These are phyloP conservation scores for Rhodophaea formosa DNA, from an alignment of 2,888 invertebrate genomes.

Conservation along the genomic window DNA sequence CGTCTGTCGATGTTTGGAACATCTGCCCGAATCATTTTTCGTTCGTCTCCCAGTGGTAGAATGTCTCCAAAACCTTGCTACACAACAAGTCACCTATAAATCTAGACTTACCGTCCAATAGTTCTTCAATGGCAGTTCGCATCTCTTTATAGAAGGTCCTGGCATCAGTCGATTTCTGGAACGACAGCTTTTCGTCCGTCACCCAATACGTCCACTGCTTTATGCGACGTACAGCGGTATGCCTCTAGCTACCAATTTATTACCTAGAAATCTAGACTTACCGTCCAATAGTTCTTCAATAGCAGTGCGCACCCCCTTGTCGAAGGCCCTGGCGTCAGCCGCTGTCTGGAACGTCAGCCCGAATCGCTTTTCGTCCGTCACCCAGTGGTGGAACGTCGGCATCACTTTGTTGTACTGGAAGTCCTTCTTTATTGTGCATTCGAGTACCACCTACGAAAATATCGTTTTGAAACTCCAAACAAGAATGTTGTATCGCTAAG, in stretches of 20 bases:
- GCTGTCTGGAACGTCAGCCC: conserved; percentile 98
- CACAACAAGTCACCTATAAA: too few relatives aligned
- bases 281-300: conserved; percentile 95
- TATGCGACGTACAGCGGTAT: too few relatives aligned
- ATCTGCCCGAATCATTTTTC: background rate
- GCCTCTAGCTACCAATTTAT: too few relatives aligned
- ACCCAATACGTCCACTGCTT: too few relatives aligned
- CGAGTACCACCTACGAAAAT: conserved; percentile 91
- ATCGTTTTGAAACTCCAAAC: background rate
- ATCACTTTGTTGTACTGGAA: conserved; percentile 98
- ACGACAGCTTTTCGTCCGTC: conserved; percentile 82
- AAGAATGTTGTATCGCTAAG: too few relatives aligned
- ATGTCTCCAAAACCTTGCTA: too few relatives aligned
- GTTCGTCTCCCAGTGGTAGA: too few relatives aligned
- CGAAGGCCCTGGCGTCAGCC: conserved; percentile 96
- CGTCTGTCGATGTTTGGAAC: background rate
- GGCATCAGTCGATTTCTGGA: conserved; percentile 97
- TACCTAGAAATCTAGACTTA: conserved; percentile 67
- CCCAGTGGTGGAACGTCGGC: conserved; percentile 99
- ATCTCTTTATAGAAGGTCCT: conserved; percentile 96
- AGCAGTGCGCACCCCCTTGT: conserved; percentile 93
- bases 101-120: conserved; percentile 89
- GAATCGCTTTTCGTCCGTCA: conserved; percentile 96
- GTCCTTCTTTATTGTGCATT: conserved; percentile 97
- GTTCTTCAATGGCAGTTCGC: conserved; percentile 92